Conservation (phyloP, 1,140 invertebrate genomes). For the Chelonus insularis region DNA sequence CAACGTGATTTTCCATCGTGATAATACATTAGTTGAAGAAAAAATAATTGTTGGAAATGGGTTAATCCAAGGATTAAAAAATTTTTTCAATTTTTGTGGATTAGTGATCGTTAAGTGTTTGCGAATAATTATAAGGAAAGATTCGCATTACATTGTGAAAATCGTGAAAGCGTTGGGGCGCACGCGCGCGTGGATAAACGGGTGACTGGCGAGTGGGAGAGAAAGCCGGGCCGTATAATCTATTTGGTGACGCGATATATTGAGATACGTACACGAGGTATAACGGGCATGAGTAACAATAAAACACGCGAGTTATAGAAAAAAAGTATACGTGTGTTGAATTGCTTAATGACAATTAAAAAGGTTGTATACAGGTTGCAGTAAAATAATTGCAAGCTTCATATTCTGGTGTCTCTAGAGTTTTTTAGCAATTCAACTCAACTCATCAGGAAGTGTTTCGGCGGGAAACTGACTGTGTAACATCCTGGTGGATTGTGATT, state of each 20-base stretch:
- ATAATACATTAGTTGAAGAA: no score
- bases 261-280: background rate
- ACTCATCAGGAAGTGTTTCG: background rate
- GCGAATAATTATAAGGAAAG: background rate
- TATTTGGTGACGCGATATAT: constrained; percentile 4
- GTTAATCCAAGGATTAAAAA: no score
- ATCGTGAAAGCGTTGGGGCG: constrained; percentile 17
- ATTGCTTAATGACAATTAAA: no score
- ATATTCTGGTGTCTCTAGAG: no score
- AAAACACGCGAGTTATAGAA: no score
- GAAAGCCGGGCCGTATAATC: constrained; percentile 10
- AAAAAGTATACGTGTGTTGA: background rate
- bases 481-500: background rate
- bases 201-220: constrained; percentile 17
- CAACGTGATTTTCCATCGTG: no score
- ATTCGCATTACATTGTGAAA: constrained; percentile 2
- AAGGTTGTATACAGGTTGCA: no score
- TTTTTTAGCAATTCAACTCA: no score
- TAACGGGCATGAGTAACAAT: background rate
- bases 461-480: constrained; percentile 1
- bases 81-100: no score
- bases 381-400: no score
- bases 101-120: background rate
- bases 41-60: no score
- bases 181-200: constrained; percentile 13